Base-by-base conservation (phyloP, 2,113 vertebrate genomes). In the Anhinga rufa region DNA sequence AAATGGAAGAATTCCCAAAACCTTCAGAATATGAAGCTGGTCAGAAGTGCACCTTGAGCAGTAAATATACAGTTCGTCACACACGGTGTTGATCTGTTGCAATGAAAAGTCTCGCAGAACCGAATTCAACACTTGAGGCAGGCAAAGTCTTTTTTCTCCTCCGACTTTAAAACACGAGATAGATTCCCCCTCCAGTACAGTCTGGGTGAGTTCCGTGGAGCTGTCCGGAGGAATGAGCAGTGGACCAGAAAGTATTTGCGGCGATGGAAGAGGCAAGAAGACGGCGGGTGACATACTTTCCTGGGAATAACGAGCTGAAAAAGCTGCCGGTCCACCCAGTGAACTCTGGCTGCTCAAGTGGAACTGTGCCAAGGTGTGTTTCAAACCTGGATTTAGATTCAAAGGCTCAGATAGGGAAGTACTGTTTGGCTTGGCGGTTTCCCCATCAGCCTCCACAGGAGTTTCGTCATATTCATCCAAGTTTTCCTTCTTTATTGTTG, bases 101-200 rank as follows among this genome's bases (percentile, higher is more conserved):
- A 99, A 97, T 4, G 99, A 99, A 94, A 99, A 99, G 97, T 99
- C 99, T 40, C 99, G 98, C 61, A 99, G 99, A 69, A 99, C 99
- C 0, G 99, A 99, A 98, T 99, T 99, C 96, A 99, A 98, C 86
- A 99, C 99, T 93, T 99, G 99, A 78, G 99, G 99, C 93, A 99
- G 98, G 97, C 99, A 99, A 19, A 99, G 99, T 32, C 99, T 98
- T 96, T 99, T 99, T 95, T 99, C 99, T 24, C 99, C 99, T 42
- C 99, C 99, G 7, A 99, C 99, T 74, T 99, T 99, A 38, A 99
- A 99, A 91, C 99, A 99, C 65, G 99, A 99, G 97, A 99, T 99
- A 36, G 99, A 99, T 92, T 99, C 99, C 60, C 99, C 99, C 92
- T 99, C 99, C 92, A 99, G 95, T 42, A 98, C 34, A 4, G 99